Evolutionary conservation across 2,797 vertebrate genomes (phyloP), one percentile per base, ranked within the genome.

Genomic region (Eulemur albifrons): DNA sequence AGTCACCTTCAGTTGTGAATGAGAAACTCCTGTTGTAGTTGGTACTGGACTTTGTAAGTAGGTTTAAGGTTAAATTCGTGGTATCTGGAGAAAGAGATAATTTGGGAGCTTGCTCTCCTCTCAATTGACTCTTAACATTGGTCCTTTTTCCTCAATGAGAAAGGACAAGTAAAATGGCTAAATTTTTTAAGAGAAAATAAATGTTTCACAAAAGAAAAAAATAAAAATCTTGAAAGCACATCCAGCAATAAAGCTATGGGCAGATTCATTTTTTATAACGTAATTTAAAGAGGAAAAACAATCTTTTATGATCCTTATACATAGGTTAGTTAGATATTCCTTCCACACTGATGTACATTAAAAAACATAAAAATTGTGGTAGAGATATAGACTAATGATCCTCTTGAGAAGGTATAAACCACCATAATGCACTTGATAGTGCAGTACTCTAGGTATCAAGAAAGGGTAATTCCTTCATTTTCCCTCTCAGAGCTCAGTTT

Each of bases 11-110:
- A 70, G 88, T 95, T 97, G 95, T 93, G 54, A 90, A 88, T 85
- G 96, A 90, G 94, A 83, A 97, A 96, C 70, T 5, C 54, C 67
- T 48, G 18, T 40, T 89, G 50, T 95, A 89, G 72, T 61, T 87
- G 59, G 90, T 61, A 81, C 82, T 91, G 23, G 63, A 96, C 96
- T 97, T 96, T 82, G 27, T 35, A 87, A 38, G 92, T 20, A 96
- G 91, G 40, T 97, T 94, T 92, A 94, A 82, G 80, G 93, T 97
- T 98, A 97, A 98, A 76, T 45, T 97, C 94, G 35, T 89, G 94
- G 38, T 70, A 63, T 97, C 94, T 40, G 45, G 27, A 90, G 89
- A 96, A 94, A 90, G 32, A 90, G 86, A 96, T 93, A 94, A 93
- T 57, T 40, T 27, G 54, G 54, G 35, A 61, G 35, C 21, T 82